Conservation (phyloP, 1,140 invertebrate genomes). For the Ceratitis capitata region DNA sequence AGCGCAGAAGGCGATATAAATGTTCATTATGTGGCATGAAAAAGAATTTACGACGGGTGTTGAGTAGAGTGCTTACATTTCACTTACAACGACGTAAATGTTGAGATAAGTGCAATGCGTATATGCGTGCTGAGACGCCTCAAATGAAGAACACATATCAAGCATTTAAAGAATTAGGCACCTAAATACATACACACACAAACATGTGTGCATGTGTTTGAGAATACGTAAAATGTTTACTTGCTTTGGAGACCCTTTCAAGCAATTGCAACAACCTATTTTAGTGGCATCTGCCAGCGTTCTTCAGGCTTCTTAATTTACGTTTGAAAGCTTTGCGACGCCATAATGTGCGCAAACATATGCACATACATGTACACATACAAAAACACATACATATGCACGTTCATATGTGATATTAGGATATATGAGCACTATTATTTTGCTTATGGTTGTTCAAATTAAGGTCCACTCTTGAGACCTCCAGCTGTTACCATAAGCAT, state of each 20-base stretch:
- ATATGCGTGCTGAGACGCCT: not conserved
- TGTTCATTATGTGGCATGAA: constrained; percentile 3
- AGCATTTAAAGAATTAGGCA: not conserved
- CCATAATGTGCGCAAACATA: not conserved
- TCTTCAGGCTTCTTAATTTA: not conserved
- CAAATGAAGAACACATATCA: not conserved
- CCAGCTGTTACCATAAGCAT: not conserved
- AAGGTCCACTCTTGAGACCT: not conserved
- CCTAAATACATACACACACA: too few relatives aligned
- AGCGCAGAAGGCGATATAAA: not conserved
- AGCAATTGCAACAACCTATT: not conserved
- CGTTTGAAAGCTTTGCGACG: not conserved
- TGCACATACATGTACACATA: not conserved
- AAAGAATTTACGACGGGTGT: constrained; percentile 23
- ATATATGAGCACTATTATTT: constrained; percentile 14
- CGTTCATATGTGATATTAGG: not conserved
- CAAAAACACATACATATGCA: not conserved
- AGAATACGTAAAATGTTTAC: not conserved
- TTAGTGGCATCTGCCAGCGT: not conserved
- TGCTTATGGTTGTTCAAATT: not conserved
- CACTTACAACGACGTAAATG: constrained; percentile 21
- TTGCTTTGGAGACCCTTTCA: not conserved
- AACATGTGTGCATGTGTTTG: too few relatives aligned
- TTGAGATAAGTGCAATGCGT: constrained; percentile 1
- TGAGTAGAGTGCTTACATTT: constrained; percentile 5